Percentiles rank a stretch among this genome's conserved stretches.
Evolutionary conservation across 2,113 vertebrate genomes (phyloP).

Genomic region (Formicarius rufipectus): DNA sequence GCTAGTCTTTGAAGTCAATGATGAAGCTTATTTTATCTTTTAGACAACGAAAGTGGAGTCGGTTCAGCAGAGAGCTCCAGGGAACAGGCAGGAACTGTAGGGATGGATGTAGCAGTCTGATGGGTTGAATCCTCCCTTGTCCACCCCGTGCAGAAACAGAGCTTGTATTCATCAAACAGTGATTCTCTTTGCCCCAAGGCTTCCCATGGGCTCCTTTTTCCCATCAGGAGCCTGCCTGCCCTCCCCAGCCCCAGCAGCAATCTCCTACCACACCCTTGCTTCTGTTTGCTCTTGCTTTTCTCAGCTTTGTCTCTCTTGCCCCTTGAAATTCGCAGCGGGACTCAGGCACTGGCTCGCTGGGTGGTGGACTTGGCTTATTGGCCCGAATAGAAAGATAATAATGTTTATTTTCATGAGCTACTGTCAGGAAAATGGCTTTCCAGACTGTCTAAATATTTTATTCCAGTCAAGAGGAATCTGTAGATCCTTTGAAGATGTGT

Average conservation of each 20-base stretch:
- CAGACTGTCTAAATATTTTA: not conserved
- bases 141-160: not conserved
- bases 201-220: not conserved
- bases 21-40: not conserved
- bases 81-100: not conserved
- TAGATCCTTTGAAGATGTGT: not conserved
- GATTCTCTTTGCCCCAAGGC: not conserved
- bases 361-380: not conserved
- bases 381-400: not conserved
- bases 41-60: not conserved
- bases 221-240: not conserved
- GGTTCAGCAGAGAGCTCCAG: not conserved
- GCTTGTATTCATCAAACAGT: not conserved
- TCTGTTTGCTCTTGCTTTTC: not conserved
- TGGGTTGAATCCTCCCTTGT: not conserved
- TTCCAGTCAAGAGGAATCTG: not conserved
- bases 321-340: not conserved
- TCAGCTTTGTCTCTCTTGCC: not conserved
- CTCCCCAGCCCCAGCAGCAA: not conserved
- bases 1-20: not conserved
- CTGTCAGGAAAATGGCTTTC: not conserved
- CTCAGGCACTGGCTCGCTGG: fast-evolving
- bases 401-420: conserved; percentile 10
- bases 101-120: not conserved
- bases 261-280: not conserved